Conservation (phyloP, 2,113 vertebrate genomes). For the Emydura subglobosa region DNA sequence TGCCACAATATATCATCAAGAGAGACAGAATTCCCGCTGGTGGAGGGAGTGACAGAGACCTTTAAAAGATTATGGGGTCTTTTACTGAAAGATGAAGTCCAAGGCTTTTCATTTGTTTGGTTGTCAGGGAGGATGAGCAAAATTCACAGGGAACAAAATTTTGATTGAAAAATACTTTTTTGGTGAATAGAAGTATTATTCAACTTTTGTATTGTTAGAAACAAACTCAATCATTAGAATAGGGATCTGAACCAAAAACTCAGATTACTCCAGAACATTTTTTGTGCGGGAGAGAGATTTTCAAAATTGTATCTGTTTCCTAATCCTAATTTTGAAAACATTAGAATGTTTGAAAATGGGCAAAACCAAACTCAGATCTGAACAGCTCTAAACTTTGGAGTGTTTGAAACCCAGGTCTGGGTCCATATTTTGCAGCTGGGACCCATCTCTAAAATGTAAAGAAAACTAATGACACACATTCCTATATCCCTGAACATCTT, state of each 20-base stretch:
- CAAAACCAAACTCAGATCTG: not conserved
- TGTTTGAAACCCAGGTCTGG: not conserved
- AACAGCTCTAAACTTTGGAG: not conserved
- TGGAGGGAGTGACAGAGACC: not conserved
- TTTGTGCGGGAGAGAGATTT: not conserved
- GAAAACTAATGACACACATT: not conserved
- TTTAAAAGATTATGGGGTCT: not conserved
- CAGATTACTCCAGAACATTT: not conserved
- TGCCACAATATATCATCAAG: not conserved
- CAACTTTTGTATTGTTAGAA: constrained; percentile 33
- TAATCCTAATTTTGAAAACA: not conserved
- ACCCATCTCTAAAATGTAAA: not conserved
- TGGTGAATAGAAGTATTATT: constrained; percentile 10
- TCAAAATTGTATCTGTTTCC: not conserved
- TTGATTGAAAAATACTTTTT: not conserved
- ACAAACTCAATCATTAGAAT: constrained; percentile 3
- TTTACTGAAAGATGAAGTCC: not conserved
- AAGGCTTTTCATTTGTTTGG: not conserved
- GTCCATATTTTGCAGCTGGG: not conserved
- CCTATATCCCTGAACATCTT: not conserved
- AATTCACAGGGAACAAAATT: not conserved
- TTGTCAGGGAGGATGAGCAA: not conserved
- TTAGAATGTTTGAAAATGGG: not conserved
- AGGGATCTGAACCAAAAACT: not conserved
- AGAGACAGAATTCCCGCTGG: not conserved